phyloP scores from a whole-genome alignment of 1,140 invertebrate genomes.

The Drosophila oshimai region DNA sequence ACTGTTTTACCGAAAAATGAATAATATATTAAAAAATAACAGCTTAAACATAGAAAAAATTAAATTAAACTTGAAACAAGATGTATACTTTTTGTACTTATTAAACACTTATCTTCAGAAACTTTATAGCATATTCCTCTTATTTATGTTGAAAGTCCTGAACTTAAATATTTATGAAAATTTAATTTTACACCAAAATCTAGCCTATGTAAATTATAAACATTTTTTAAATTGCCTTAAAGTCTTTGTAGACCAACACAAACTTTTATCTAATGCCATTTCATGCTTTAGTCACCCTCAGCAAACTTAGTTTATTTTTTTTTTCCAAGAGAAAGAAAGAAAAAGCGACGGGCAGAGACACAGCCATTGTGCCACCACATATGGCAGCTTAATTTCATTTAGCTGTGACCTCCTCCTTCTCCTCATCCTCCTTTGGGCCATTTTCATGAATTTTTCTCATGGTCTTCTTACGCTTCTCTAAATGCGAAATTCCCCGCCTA shows the following conservation, averaged over 20 bases:
- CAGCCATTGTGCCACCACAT: slow-evolving; percentile 30
- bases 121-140: too few relatives aligned
- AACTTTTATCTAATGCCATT: slow-evolving; percentile 17
- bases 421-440: background rate
- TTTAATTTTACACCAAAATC: background rate
- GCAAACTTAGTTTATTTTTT: slow-evolving; percentile 7
- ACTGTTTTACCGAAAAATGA: background rate
- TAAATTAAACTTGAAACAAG: too few relatives aligned
- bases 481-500: slow-evolving; percentile 36
- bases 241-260: background rate
- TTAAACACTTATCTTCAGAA: too few relatives aligned
- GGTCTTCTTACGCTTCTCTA: slow-evolving; percentile 35
- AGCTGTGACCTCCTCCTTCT: slow-evolving; percentile 1
- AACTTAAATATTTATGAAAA: background rate
- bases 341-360: background rate
- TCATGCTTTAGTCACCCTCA: slow-evolving; percentile 2
- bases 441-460: slow-evolving; percentile 46
- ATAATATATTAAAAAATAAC: too few relatives aligned
- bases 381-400: slow-evolving; percentile 50
- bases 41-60: too few relatives aligned
- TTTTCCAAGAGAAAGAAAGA: background rate
- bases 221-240: slow-evolving; percentile 2
- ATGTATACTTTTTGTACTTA: too few relatives aligned
- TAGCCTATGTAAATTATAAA: background rate
- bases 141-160: background rate